Evolutionary conservation across 2,113 vertebrate genomes (phyloP).

Genomic region (Echinops telfairi): DNA sequence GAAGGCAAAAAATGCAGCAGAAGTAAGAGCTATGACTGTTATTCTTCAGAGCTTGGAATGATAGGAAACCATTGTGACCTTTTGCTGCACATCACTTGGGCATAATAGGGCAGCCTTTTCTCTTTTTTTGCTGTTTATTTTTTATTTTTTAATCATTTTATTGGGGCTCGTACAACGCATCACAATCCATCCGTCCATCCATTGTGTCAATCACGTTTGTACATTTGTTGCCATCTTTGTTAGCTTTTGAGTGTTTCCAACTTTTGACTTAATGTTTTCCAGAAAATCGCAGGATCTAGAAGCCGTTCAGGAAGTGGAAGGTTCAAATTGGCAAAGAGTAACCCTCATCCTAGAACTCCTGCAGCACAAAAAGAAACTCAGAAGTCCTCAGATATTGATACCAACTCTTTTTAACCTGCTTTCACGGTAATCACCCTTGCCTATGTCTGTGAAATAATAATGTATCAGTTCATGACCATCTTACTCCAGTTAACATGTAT

Average conservation of each 20-base stretch:
- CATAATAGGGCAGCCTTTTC: neutral
- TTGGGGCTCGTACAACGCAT: no score
- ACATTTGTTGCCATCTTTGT: neutral
- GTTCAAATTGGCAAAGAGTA: constrained; percentile 92
- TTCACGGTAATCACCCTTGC: constrained; percentile 87
- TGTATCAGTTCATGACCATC: neutral
- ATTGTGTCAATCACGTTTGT: no score
- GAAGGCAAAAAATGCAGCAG: constrained; percentile 91
- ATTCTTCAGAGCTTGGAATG: neutral
- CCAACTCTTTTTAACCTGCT: constrained; percentile 94
- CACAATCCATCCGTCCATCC: no score
- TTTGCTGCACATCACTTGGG: neutral
- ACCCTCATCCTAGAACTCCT: constrained; percentile 96
- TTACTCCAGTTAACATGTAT: neutral
- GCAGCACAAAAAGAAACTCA: constrained; percentile 98
- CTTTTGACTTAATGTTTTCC: constrained; percentile 11
- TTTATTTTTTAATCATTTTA: neutral
- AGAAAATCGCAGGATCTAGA: constrained; percentile 89
- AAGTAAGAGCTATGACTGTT: constrained; percentile 84
- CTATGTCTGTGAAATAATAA: neutral
- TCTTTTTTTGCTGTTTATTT: neutral
- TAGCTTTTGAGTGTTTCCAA: neutral
- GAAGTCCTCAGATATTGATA: constrained; percentile 89
- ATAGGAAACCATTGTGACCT: neutral
- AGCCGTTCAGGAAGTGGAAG: constrained; percentile 79